Evolutionary conservation across 1,140 invertebrate species (phyloP), one percentile per base, ranked within the genome.

Genomic region (Ceratoteleas bidentatus): DNA sequence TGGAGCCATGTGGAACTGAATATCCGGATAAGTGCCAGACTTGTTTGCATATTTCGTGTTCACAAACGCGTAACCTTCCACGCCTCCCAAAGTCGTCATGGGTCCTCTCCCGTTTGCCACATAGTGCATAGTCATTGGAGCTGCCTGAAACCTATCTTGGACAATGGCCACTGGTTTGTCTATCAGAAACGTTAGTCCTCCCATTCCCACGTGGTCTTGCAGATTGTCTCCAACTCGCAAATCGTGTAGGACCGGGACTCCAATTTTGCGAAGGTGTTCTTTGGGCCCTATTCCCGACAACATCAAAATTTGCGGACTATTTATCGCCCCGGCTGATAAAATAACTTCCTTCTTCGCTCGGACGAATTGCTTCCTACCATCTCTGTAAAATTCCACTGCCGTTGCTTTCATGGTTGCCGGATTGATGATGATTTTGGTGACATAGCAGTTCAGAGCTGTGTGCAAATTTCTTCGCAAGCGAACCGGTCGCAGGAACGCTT

Each of bases 1-100:
- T 0, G 96, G 96, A 1, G 96, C 96, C 94, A 97, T 96, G 72
- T 97, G 96, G 64, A 97, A 96, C 78, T 97, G 96, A 61, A 97
- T 94, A 83, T 97, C 96, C 0, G 96, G 96, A 92, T 94, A 96
- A 58, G 94, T 92, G 0, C 93, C 93, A 0, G 94, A 94, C 49
- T 89, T 86, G 85, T 96, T 97, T 0, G 96, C 96, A 83, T 94
- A 96, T 65, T 94, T 95, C 0, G 96, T 97, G 78, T 96, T 96
- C 0, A 97, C 94, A 86, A 97, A 97, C 1, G 95, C 96, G 40
- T 97, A 91, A 0, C 96, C 96, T 91, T 97, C 96, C 2, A 97
- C 94, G 0, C 96, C 96, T 2, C 96, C 96, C 0, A 97, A 88
- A 0, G 95, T 95, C 0, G 96, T 96, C 96, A 97, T 96, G 0